Percentiles rank a stretch among this genome's conserved stretches.
Conservation (phyloP, 2,113 vertebrate genomes). For the Menidia beryllina region DNA sequence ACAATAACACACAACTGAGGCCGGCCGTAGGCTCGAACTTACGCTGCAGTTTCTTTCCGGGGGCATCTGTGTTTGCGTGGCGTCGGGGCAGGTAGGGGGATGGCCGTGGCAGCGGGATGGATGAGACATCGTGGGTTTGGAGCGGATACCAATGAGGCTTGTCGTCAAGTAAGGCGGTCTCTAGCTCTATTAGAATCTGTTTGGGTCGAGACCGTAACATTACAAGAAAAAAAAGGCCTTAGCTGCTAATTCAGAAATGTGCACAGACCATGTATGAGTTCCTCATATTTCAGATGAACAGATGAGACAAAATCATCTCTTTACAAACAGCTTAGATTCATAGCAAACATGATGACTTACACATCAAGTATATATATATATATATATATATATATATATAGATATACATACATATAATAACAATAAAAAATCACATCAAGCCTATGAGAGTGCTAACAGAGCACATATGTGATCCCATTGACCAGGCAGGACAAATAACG, state of each 20-base stretch:
- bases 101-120: slow-evolving; percentile 95
- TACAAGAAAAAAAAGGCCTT: background rate
- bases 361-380: too few species aligned
- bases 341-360: too few species aligned
- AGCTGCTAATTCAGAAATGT: background rate
- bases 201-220: background rate
- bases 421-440: too few species aligned
- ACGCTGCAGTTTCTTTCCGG: slow-evolving; percentile 96
- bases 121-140: slow-evolving; percentile 96
- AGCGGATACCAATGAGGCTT: slow-evolving; percentile 99
- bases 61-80: slow-evolving; percentile 88
- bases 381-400: too few species aligned
- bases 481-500: background rate
- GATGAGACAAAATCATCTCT: too few species aligned
- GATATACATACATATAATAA: too few species aligned
- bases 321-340: too few species aligned
- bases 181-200: slow-evolving; percentile 97
- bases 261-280: too few species aligned
- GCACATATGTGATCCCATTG: too few species aligned
- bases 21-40: slow-evolving; percentile 81
- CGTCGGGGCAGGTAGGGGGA: slow-evolving; percentile 94
- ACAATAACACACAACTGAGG: background rate
- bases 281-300: too few species aligned
- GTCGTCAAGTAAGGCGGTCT: slow-evolving; percentile 96
- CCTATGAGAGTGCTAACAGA: too few species aligned